These are phyloP conservation scores for Squalus acanthias DNA, from an alignment of 2,797 vertebrate species.

Conservation along the genomic window DNA sequence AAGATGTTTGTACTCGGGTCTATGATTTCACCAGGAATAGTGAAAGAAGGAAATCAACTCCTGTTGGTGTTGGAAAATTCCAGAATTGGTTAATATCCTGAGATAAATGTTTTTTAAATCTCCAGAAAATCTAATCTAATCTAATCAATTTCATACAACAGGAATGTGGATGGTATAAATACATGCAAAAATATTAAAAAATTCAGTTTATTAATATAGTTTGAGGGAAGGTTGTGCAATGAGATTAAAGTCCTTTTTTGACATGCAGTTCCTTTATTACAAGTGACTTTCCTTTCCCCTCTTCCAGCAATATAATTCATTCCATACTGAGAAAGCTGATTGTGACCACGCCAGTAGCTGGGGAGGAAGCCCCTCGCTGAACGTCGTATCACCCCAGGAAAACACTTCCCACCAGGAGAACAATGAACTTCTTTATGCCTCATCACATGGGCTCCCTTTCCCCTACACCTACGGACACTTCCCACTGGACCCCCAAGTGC, in stretches of 20 bases:
- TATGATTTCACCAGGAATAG: neutral
- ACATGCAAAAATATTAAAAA: neutral
- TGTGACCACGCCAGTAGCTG: slow-evolving; percentile 63
- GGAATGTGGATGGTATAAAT: neutral
- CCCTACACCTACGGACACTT: slow-evolving; percentile 69
- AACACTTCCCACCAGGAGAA: slow-evolving; percentile 65
- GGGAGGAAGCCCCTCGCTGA: slow-evolving; percentile 65
- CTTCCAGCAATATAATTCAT: slow-evolving; percentile 58
- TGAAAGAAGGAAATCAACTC: neutral
- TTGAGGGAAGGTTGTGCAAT: neutral
- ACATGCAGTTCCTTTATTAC: neutral
- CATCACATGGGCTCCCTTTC: slow-evolving; percentile 65
- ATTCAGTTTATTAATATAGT: neutral
- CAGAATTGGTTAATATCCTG: neutral
- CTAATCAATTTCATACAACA: neutral
- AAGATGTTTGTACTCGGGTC: neutral
- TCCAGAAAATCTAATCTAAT: neutral
- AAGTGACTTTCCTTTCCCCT: neutral
- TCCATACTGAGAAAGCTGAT: slow-evolving; percentile 66
- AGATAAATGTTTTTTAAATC: neutral
- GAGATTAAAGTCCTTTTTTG: neutral
- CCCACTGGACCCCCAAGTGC: slow-evolving; percentile 60
- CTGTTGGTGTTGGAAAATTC: neutral
- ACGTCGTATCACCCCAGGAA: slow-evolving; percentile 56
- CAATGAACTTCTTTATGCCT: slow-evolving; percentile 60